Conservation (phyloP, 2,888 invertebrate genomes). For the Serrognathus titanus region DNA sequence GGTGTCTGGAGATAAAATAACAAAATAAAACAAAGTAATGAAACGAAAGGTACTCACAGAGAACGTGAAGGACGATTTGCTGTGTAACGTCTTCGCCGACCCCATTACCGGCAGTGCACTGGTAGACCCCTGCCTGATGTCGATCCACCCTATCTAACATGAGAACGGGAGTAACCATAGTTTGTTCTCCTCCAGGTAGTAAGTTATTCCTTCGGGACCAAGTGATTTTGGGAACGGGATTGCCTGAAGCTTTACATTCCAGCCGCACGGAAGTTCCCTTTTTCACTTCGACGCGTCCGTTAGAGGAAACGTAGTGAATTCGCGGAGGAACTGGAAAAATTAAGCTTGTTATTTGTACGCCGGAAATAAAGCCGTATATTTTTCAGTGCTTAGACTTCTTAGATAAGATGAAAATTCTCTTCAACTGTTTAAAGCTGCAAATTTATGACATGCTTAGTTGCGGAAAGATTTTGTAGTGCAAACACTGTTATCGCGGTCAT, state of each 20-base stretch:
- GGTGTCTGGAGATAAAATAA: background rate
- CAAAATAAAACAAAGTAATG: background rate
- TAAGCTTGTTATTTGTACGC: slow-evolving; percentile 10
- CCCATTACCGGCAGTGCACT: slow-evolving; percentile 62
- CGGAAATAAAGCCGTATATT: slow-evolving; percentile 5
- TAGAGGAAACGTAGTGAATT: slow-evolving; percentile 60
- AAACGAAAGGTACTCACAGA: slow-evolving; percentile 54
- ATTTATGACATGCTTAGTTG: too few relatives aligned
- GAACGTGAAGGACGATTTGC: slow-evolving; percentile 59
- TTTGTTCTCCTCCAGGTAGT: slow-evolving; percentile 59
- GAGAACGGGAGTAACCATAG: slow-evolving; percentile 57
- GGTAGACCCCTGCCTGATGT: slow-evolving; percentile 62
- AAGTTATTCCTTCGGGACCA: slow-evolving; percentile 55
- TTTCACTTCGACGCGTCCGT: slow-evolving; percentile 62
- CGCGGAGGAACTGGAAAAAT: slow-evolving; percentile 59
- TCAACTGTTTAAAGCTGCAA: too few relatives aligned
- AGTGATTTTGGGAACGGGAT: slow-evolving; percentile 53
- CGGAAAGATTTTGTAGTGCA: too few relatives aligned
- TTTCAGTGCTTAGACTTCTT: too few relatives aligned
- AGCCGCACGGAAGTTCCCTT: slow-evolving; percentile 52
- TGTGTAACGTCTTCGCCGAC: slow-evolving; percentile 61
- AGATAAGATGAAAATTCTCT: too few relatives aligned
- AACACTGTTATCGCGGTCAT: too few relatives aligned
- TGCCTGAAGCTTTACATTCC: slow-evolving; percentile 53
- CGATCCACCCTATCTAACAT: slow-evolving; percentile 61